Conservation (phyloP, 2,113 vertebrate genomes). For the Henicopernis longicauda region DNA sequence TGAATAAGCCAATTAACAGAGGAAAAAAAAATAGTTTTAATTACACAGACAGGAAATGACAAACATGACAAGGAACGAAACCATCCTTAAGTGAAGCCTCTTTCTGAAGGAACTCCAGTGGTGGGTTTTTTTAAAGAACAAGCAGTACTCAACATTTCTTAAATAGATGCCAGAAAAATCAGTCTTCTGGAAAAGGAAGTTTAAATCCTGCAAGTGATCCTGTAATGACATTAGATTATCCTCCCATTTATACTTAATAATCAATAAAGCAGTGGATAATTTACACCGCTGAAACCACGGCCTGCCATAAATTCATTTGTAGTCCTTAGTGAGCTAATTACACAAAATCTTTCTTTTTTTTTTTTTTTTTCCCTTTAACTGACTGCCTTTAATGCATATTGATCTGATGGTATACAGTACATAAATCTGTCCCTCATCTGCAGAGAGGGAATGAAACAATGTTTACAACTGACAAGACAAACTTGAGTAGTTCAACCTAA, state of each 20-base stretch:
- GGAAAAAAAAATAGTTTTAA: not conserved
- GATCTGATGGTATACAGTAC: conserved; percentile 26
- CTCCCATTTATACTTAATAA: conserved; percentile 37
- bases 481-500: conserved; percentile 33
- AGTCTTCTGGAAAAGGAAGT: not conserved
- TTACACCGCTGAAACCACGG: conserved; percentile 33
- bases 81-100: not conserved
- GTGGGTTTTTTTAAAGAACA: not conserved
- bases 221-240: not conserved
- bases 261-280: conserved; percentile 57
- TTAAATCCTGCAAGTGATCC: conserved; percentile 1
- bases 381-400: conserved; percentile 46
- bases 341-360: not conserved
- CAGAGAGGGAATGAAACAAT: not conserved
- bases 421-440: conserved; percentile 46
- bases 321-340: not conserved
- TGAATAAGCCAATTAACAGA: not conserved
- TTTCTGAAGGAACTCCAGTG: not conserved
- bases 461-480: conserved; percentile 39
- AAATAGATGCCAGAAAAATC: not conserved
- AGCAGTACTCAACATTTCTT: not conserved
- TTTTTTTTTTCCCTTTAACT: not conserved
- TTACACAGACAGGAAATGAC: not conserved
- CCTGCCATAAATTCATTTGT: conserved; percentile 1
- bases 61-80: not conserved